phyloP scores from a whole-genome alignment of 35 echinoderm and acorn worm genomes.

The Lytechinus variegatus region DNA sequence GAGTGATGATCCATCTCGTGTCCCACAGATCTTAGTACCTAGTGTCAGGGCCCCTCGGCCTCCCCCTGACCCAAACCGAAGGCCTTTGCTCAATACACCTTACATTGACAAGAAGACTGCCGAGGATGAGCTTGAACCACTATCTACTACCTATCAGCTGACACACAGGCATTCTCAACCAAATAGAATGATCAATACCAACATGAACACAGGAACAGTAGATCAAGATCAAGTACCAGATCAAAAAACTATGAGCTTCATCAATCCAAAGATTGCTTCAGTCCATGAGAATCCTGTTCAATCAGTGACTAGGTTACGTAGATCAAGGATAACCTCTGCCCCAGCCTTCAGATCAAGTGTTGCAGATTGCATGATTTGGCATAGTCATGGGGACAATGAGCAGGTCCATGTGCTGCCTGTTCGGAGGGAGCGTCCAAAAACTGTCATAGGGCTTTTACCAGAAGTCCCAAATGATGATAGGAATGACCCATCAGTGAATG shows the following conservation, averaged over 20 bases:
- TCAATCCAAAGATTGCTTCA: conserved; percentile 79
- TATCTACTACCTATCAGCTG: conserved; percentile 81
- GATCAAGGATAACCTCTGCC: conserved; percentile 70
- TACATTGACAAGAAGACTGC: conserved; percentile 57
- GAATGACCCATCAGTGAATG: neutral
- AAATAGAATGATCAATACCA: conserved; percentile 80
- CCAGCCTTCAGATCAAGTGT: conserved; percentile 75
- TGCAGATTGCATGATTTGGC: conserved; percentile 85
- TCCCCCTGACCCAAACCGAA: neutral
- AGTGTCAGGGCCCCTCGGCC: conserved; percentile 35
- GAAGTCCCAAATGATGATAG: conserved; percentile 27
- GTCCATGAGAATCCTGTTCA: conserved; percentile 76
- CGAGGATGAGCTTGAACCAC: conserved; percentile 54
- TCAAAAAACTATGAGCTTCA: conserved; percentile 68
- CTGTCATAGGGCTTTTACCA: conserved; percentile 71
- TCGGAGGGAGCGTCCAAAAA: conserved; percentile 64
- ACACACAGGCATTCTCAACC: conserved; percentile 86
- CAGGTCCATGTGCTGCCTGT: conserved; percentile 41
- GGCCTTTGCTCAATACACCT: conserved; percentile 41
- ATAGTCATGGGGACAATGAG: conserved; percentile 48
- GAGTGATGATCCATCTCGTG: neutral
- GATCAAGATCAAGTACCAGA: conserved; percentile 49
- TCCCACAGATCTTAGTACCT: conserved; percentile 65
- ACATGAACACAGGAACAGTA: conserved; percentile 89
- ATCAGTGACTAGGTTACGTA: conserved; percentile 53